phyloP scores from a whole-genome alignment of 2,888 invertebrate genomes.

The Seira musarum region DNA sequence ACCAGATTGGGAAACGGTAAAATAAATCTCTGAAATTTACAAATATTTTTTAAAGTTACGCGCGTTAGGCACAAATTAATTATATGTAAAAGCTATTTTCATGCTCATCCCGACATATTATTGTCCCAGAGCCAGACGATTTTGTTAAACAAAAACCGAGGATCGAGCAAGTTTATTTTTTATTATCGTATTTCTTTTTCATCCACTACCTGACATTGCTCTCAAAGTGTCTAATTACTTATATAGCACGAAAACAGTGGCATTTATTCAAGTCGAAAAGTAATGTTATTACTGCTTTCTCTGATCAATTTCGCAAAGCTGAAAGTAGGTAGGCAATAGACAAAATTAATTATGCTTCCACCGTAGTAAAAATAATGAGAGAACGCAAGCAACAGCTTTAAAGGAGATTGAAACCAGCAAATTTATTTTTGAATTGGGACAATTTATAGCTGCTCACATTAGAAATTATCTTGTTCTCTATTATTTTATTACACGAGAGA shows the following conservation, averaged over 20 bases:
- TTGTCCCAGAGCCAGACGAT: no score
- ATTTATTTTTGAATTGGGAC: slow-evolving; percentile 16
- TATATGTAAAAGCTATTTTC: no score
- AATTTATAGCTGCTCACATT: slow-evolving; percentile 39
- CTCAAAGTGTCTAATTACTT: slow-evolving; percentile 12
- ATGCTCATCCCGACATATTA: no score
- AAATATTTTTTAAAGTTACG: no score
- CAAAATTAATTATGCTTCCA: no score
- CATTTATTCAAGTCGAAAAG: no score
- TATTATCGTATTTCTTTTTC: slow-evolving; percentile 19
- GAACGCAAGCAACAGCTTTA: background rate
- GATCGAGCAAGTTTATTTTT: slow-evolving; percentile 12
- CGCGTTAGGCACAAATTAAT: no score
- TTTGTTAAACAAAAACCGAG: background rate
- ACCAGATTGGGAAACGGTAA: slow-evolving; percentile 16
- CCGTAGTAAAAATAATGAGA: background rate
- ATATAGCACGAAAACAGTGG: background rate
- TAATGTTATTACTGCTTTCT: no score
- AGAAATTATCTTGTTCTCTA: slow-evolving; percentile 51
- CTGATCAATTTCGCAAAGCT: no score
- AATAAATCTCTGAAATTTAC: no score
- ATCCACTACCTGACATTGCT: slow-evolving; percentile 16
- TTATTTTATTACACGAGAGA: slow-evolving; percentile 46
- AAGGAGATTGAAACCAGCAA: no score
- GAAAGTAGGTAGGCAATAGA: background rate